Base-by-base conservation (phyloP, 2,797 vertebrate species). In the Dendrocincla fuliginosa region DNA sequence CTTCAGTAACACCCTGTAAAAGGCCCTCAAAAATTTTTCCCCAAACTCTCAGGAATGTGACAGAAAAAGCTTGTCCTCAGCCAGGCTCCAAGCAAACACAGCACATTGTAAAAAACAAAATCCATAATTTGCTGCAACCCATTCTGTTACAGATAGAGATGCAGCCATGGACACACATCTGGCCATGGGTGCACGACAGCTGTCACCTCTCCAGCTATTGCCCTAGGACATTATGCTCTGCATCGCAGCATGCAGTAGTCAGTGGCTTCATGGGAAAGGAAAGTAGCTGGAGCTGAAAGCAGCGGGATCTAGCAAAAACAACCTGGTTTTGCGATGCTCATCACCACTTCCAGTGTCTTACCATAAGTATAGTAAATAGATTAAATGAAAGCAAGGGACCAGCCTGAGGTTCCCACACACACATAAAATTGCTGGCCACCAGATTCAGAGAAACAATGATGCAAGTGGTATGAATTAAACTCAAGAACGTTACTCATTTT, bases 391-490 rank as follows among this genome's bases (percentile, higher is more conserved):
- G 16, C 55, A 49, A 90, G 27, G 32, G 67, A 91, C 79, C 50
- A 74, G 83, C 20, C 37, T 2, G 1, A 82, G 33, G 30, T 82
- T 93, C 84, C 84, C 83, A 81, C 0, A 2, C 35, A 64, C 9
- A 3, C 65, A 49, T 42, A 16, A 59, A 63, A 60, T 5, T 25
- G 20, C 56, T 75, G 73, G 73, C 20, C 78, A 69, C 19, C 44
- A 93, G 67, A 82, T 56, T 79, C 55, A 73, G 13, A 3, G 86
- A 59, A 88, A 67, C 44, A 78, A 47, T 3, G 2, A 63, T 5
- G 13, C 79, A 79, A 91, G 56, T 76, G 50, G 50, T 78, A 56
- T 42, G 50, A 90, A 90, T 93, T 90, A 96, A 89, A 74, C 24
- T 88, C 69, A 23, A 42, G 64, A 83, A 46, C 1, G 0, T 67